These are phyloP conservation scores for Peromyscus melanophrys DNA, from an alignment of 2,797 vertebrate genomes.

Conservation along the genomic window DNA sequence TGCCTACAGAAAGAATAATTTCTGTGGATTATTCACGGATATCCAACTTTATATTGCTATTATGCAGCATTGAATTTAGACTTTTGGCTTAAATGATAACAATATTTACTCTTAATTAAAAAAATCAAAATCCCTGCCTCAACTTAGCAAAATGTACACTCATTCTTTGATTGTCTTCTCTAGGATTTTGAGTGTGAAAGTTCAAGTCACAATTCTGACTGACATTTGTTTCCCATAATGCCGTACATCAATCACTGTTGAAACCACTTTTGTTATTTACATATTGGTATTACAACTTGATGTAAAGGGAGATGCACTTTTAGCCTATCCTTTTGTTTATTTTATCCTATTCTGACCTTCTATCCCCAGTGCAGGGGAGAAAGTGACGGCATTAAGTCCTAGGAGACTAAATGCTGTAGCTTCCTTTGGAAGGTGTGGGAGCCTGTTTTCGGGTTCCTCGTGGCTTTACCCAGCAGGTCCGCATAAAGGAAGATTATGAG, in stretches of 20 bases:
- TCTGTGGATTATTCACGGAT: neutral
- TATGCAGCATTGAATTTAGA: neutral
- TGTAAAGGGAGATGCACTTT: neutral
- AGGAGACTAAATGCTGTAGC: neutral
- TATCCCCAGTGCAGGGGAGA: neutral
- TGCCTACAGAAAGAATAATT: neutral
- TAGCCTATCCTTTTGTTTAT: neutral
- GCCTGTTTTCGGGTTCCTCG: no score
- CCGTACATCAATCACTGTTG: neutral
- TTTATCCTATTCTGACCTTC: neutral
- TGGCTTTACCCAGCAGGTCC: no score
- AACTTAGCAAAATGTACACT: neutral
- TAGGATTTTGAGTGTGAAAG: neutral
- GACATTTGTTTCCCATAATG: neutral
- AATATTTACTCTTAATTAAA: neutral
- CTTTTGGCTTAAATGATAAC: neutral
- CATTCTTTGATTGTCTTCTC: neutral
- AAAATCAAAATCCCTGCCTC: neutral
- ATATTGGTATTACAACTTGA: neutral
- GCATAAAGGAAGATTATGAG: no score
- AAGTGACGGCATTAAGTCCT: fast-evolving
- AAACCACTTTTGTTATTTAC: neutral
- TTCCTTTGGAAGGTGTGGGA: neutral
- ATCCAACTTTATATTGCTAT: neutral
- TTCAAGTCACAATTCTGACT: neutral